phyloP scores from a whole-genome alignment of 2,113 vertebrate genomes.

The Gobiocypris rarus region DNA sequence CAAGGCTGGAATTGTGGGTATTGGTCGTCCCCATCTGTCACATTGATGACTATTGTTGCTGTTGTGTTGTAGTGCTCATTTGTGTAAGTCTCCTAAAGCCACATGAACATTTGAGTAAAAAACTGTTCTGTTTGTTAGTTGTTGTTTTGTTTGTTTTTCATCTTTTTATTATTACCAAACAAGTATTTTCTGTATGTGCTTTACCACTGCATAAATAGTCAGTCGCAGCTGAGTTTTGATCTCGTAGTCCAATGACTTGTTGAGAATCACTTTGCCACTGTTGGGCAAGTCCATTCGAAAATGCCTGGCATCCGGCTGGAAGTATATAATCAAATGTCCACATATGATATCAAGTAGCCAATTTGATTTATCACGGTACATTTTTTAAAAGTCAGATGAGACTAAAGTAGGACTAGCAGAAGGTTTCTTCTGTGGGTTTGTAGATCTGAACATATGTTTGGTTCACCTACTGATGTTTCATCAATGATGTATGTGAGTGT shows the following conservation, averaged over 20 bases:
- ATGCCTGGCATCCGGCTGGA: conserved; percentile 79
- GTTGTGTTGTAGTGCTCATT: conserved; percentile 70
- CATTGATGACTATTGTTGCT: conserved; percentile 62
- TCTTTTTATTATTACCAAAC: not conserved
- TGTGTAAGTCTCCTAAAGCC: conserved; percentile 75
- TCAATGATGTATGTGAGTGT: conserved; percentile 78
- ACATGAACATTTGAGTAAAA: not conserved
- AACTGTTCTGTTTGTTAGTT: not conserved
- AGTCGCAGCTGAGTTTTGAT: conserved; percentile 74
- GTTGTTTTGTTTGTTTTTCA: no score
- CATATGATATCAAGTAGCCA: not conserved
- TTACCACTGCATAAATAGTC: conserved; percentile 77
- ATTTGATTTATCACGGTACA: not conserved
- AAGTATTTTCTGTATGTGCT: not conserved
- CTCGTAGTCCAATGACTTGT: conserved; percentile 82
- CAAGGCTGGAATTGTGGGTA: conserved; percentile 79
- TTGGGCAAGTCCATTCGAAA: conserved; percentile 81
- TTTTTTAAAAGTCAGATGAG: not conserved
- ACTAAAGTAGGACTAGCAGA: not conserved
- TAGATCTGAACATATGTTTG: not conserved
- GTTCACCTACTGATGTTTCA: conserved; percentile 73
- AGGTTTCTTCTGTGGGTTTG: not conserved
- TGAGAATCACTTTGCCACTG: conserved; percentile 78
- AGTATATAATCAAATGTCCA: conserved; percentile 42
- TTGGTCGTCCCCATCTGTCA: conserved; percentile 78